A percentile compares a stretch with the other conserved stretches of the same genome.
These are phyloP conservation scores for Corythornis vintsioides DNA, from an alignment of 2,113 vertebrate species.

Conservation along the genomic window DNA sequence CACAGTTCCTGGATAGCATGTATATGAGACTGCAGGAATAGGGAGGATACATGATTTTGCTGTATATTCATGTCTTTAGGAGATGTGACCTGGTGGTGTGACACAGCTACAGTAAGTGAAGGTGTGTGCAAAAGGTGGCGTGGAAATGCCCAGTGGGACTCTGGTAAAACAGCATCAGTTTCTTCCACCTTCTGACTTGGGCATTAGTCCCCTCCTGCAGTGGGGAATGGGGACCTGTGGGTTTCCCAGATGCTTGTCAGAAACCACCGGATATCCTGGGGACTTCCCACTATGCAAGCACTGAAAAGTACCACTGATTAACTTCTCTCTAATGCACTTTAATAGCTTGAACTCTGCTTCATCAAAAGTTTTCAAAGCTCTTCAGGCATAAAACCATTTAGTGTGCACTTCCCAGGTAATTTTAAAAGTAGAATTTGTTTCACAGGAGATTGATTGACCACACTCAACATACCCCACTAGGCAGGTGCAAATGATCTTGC, in stretches of 20 bases:
- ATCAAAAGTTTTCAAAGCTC: constrained; percentile 47
- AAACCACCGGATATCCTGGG: background rate
- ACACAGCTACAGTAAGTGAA: background rate
- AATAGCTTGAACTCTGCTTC: background rate
- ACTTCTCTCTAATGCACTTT: background rate
- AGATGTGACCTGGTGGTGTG: background rate
- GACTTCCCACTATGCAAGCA: background rate
- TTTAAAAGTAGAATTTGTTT: constrained; percentile 36
- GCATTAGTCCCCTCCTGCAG: background rate
- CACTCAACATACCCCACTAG: background rate
- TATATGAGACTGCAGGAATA: background rate
- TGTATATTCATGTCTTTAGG: background rate
- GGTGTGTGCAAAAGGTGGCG: background rate
- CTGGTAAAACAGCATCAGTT: background rate
- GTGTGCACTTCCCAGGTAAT: constrained; percentile 13
- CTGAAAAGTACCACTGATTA: background rate
- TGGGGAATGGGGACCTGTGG: background rate
- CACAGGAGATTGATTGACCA: background rate
- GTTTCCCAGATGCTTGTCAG: background rate
- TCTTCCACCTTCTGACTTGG: background rate
- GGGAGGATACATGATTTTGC: background rate
- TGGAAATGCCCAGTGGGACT: background rate
- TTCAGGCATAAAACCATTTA: constrained; percentile 36
- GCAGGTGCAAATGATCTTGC: constrained; percentile 20
- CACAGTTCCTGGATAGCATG: background rate